phyloP scores from a whole-genome alignment of 92 coral and sea anemone genomes.

The Virgularia gustaviana region DNA sequence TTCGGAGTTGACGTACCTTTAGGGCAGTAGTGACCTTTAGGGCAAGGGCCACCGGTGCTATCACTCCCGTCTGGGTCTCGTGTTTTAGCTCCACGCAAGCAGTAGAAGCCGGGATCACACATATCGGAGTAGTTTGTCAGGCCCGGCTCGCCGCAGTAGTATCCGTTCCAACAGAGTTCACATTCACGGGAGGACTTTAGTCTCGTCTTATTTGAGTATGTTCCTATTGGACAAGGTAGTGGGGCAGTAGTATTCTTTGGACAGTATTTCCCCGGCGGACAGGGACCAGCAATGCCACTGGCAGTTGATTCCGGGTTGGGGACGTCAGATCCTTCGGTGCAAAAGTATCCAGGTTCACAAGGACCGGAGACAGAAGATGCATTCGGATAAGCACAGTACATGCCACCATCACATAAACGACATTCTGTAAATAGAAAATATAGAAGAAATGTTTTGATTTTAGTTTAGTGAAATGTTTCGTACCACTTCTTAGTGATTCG shows the following conservation, averaged over 20 bases:
- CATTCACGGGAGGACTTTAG: conserved; percentile 64
- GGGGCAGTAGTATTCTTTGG: conserved; percentile 84
- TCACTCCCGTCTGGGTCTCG: conserved; percentile 82
- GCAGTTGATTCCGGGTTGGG: conserved; percentile 75
- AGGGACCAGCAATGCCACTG: conserved; percentile 86
- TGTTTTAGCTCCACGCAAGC: conserved; percentile 78
- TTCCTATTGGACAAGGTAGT: conserved; percentile 77
- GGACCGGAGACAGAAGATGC: conserved; percentile 77
- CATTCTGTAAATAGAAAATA: conserved; percentile 70
- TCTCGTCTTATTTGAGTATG: conserved; percentile 76
- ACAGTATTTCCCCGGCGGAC: conserved; percentile 83
- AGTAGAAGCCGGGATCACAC: conserved; percentile 90
- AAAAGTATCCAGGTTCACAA: conserved; percentile 85
- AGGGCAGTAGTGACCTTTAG: conserved; percentile 89
- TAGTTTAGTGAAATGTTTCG: no score
- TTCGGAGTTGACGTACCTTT: conserved; percentile 79
- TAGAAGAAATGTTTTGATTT: no score
- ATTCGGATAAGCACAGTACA: conserved; percentile 87
- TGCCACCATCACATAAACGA: conserved; percentile 89
- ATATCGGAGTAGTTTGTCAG: conserved; percentile 68
- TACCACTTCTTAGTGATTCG: no score
- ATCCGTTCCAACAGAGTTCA: conserved; percentile 74
- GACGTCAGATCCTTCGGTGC: conserved; percentile 75
- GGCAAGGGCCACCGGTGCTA: conserved; percentile 93
- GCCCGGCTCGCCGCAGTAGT: conserved; percentile 86